phyloP scores from a whole-genome alignment of 2,888 invertebrate species.

The Mythimna pallens region DNA sequence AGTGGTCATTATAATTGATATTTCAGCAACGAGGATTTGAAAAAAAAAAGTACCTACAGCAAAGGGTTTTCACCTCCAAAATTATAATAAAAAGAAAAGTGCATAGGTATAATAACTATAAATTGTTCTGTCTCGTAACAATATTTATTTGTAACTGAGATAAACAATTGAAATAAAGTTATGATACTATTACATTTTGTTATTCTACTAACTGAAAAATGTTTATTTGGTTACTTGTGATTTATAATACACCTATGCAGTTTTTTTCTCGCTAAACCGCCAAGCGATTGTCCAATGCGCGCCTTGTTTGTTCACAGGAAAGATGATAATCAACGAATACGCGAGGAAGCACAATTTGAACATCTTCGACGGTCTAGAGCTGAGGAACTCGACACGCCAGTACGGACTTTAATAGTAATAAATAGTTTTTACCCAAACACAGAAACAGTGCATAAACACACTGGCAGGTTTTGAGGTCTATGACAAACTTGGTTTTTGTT shows the following conservation, averaged over 20 bases:
- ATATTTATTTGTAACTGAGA: too few relatives aligned
- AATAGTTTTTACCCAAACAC: conserved; percentile 83
- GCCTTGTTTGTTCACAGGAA: conserved; percentile 90
- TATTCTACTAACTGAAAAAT: background rate
- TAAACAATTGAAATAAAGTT: too few relatives aligned
- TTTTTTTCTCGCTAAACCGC: conserved; percentile 12
- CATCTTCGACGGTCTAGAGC: conserved; percentile 94
- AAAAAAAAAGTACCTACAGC: background rate
- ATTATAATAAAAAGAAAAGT: conserved; percentile 18
- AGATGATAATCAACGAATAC: conserved; percentile 94
- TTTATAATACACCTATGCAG: conserved; percentile 14
- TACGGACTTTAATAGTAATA: conserved; percentile 94
- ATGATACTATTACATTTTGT: background rate
- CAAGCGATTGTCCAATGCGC: conserved; percentile 70
- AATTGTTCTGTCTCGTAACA: too few relatives aligned
- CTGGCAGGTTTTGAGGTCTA: conserved; percentile 20
- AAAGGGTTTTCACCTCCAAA: conserved; percentile 29
- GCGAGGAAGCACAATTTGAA: conserved; percentile 94
- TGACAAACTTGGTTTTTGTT: conserved; percentile 47
- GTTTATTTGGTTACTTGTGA: background rate
- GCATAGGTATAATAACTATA: conserved; percentile 11
- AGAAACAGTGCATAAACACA: conserved; percentile 52
- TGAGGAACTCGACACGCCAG: conserved; percentile 94
- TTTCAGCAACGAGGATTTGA: background rate
- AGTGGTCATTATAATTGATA: too few relatives aligned